phyloP scores from a whole-genome alignment of 2,888 invertebrate genomes.

The Neoascia interrupta region DNA sequence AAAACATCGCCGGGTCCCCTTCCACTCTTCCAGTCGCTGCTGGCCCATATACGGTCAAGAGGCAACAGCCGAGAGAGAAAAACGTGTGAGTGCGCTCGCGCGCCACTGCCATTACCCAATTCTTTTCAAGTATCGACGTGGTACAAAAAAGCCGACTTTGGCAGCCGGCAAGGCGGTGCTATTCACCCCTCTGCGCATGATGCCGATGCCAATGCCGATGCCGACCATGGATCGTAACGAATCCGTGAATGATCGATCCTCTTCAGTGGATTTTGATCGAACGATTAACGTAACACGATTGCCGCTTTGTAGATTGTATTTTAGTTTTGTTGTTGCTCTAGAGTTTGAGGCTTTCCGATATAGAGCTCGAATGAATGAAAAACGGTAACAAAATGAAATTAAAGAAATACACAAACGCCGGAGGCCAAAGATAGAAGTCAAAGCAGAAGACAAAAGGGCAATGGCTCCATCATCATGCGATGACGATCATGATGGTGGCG shows the following conservation, averaged over 20 bases:
- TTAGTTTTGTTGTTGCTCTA: conserved; percentile 3
- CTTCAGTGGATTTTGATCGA: conserved; percentile 66
- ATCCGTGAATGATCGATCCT: conserved; percentile 66
- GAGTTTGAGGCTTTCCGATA: conserved; percentile 7
- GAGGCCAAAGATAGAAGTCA: not conserved
- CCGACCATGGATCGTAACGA: conserved; percentile 14
- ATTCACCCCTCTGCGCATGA: no score
- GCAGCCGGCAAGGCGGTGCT: no score
- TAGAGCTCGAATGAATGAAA: conserved; percentile 52
- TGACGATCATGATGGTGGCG: conserved; percentile 11
- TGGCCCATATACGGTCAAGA: conserved; percentile 48
- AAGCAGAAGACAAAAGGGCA: conserved; percentile 54
- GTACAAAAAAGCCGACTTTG: no score
- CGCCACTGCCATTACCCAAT: conserved; percentile 41
- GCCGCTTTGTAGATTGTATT: conserved; percentile 57
- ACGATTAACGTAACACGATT: conserved; percentile 68
- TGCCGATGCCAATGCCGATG: not conserved
- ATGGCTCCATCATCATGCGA: conserved; percentile 35
- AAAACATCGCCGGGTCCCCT: conserved; percentile 6
- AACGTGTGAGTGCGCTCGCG: conserved; percentile 5
- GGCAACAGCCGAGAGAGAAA: conserved; percentile 5
- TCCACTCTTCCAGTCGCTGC: conserved; percentile 18
- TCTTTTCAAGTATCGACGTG: conserved; percentile 12
- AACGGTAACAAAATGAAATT: conserved; percentile 57
- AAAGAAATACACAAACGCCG: conserved; percentile 12